Evolutionary conservation across 2,888 invertebrate genomes (phyloP).

Genomic region (Rhopalosiphum nymphaeae): DNA sequence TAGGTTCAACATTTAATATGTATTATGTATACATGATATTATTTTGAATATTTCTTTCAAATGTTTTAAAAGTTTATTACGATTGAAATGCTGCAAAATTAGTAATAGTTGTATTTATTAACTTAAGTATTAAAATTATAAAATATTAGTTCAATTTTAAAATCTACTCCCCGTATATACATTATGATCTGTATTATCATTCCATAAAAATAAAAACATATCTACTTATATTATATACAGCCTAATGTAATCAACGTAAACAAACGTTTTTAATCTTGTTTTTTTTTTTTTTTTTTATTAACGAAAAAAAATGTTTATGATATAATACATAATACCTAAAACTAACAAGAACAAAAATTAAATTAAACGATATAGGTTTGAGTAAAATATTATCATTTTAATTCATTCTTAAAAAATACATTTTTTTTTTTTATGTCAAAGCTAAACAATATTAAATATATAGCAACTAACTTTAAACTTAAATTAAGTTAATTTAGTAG

Average conservation of each 20-base stretch:
- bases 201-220: neutral
- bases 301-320: neutral
- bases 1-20: neutral
- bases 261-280: neutral
- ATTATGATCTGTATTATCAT: neutral
- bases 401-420: too few species aligned
- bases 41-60: neutral
- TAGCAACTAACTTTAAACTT: too few species aligned
- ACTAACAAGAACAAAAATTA: neutral
- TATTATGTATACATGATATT: neutral
- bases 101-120: neutral
- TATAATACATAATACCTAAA: neutral
- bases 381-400: too few species aligned
- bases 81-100: too few species aligned
- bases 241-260: neutral
- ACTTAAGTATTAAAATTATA: neutral
- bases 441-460: too few species aligned
- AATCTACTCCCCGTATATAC: neutral
- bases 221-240: neutral
- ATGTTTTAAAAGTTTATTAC: neutral
- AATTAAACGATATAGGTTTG: too few species aligned
- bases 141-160: neutral
- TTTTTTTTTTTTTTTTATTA: neutral
- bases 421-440: too few species aligned
- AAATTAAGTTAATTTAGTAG: neutral